These are phyloP conservation scores for Amblyjoppa fuscipennis DNA, from an alignment of 2,888 invertebrate genomes.

Conservation along the genomic window DNA sequence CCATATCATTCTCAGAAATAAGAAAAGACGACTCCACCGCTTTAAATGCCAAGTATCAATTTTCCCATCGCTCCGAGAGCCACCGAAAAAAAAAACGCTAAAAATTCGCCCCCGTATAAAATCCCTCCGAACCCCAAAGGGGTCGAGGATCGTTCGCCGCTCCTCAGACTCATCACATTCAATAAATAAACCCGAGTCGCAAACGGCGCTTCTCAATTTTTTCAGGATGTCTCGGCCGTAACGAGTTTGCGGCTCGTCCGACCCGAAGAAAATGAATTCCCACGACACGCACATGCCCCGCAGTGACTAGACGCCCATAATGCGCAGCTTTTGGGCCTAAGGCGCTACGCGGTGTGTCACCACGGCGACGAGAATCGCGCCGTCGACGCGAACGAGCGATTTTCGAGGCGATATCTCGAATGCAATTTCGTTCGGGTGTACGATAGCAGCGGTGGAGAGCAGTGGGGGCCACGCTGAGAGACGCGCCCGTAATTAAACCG, in stretches of 20 bases:
- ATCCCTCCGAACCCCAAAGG: not conserved
- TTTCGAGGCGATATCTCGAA: slow-evolving; percentile 69
- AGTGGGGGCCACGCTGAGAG: slow-evolving; percentile 54
- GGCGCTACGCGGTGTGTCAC: slow-evolving; percentile 57
- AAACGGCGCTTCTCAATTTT: slow-evolving; percentile 34
- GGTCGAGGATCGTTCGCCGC: not conserved
- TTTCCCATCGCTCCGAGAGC: not conserved
- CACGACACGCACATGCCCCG: slow-evolving; percentile 36
- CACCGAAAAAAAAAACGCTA: not conserved
- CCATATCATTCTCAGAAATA: not conserved
- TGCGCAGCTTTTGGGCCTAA: slow-evolving; percentile 22
- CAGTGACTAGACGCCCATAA: not conserved
- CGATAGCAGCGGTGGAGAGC: not conserved
- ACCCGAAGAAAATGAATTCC: slow-evolving; percentile 64
- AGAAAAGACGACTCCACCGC: not conserved
- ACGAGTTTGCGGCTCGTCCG: slow-evolving; percentile 65
- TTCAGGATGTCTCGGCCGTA: slow-evolving; percentile 34
- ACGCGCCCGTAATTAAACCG: slow-evolving; percentile 68
- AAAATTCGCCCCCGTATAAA: not conserved
- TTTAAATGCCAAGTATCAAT: not conserved
- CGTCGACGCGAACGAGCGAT: slow-evolving; percentile 58
- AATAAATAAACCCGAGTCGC: slow-evolving; percentile 32
- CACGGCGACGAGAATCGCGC: slow-evolving; percentile 63
- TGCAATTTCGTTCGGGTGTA: slow-evolving; percentile 63
- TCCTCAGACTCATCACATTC: slow-evolving; percentile 39